These are phyloP conservation scores for Diarsia mendica DNA, from an alignment of 2,888 invertebrate genomes.

Conservation along the genomic window DNA sequence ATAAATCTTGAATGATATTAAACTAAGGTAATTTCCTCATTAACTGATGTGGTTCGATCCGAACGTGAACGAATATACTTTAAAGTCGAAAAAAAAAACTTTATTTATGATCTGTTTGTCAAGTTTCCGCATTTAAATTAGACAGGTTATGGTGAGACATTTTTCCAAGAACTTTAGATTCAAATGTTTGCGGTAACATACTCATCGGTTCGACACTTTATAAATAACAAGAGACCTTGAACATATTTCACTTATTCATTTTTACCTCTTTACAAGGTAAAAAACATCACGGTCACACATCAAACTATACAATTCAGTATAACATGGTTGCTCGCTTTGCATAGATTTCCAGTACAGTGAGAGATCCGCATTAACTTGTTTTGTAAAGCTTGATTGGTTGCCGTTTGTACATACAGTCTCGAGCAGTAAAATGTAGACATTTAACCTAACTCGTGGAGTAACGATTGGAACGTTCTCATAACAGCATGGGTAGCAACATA, in stretches of 20 bases:
- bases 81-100: constrained; percentile 20
- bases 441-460: too few species aligned
- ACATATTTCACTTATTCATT: constrained; percentile 15
- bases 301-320: too few species aligned
- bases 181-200: constrained; percentile 39
- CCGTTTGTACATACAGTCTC: too few species aligned
- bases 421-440: too few species aligned
- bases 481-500: neutral
- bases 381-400: too few species aligned
- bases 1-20: too few species aligned
- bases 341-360: too few species aligned
- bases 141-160: constrained; percentile 30
- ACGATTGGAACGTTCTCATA: too few species aligned
- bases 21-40: constrained; percentile 7
- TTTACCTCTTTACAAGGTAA: constrained; percentile 19
- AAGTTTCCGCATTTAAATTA: constrained; percentile 15
- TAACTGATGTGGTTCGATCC: constrained; percentile 1
- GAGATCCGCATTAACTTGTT: too few species aligned
- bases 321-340: too few species aligned
- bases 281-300: neutral
- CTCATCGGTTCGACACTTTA: constrained; percentile 24
- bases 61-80: constrained; percentile 3
- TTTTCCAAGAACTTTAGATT: constrained; percentile 49
- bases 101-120: constrained; percentile 12
- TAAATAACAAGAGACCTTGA: constrained; percentile 14